Evolutionary conservation across 2,113 vertebrate genomes (phyloP).

Genomic region (Mesitornis unicolor): DNA sequence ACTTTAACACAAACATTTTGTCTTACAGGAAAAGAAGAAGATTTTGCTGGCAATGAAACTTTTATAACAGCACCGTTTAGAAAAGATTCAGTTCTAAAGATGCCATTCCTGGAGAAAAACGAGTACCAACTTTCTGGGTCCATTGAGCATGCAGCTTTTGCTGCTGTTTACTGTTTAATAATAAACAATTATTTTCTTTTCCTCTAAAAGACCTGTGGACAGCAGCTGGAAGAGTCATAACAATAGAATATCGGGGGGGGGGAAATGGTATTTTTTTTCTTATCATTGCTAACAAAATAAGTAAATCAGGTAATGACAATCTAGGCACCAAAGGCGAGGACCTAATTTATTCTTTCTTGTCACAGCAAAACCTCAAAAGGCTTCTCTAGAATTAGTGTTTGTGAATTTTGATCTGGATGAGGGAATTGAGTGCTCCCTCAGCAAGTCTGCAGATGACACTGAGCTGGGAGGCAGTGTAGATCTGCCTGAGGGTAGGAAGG

Average conservation of each 20-base stretch:
- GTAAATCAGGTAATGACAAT: background rate
- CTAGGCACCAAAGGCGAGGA: background rate
- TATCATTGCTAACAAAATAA: background rate
- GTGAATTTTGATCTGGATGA: too few relatives aligned
- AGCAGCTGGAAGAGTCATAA: background rate
- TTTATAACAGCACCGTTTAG: background rate
- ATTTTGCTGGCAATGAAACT: background rate
- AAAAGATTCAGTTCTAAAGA: background rate
- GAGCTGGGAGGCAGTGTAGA: too few relatives aligned
- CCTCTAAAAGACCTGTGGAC: too few relatives aligned
- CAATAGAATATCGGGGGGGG: background rate
- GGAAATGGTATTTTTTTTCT: background rate
- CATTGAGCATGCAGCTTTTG: fast-evolving
- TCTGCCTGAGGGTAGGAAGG: too few relatives aligned
- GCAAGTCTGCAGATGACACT: too few relatives aligned
- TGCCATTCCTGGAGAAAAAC: fast-evolving
- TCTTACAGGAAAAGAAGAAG: fast-evolving
- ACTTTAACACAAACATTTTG: background rate
- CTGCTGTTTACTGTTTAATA: background rate
- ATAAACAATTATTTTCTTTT: too few relatives aligned
- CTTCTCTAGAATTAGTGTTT: too few relatives aligned
- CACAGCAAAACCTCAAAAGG: background rate
- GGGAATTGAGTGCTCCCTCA: too few relatives aligned
- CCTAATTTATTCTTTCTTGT: background rate
- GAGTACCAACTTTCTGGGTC: background rate